phyloP scores from a whole-genome alignment of 92 coral and sea anemone genomes.

The Micromussa lordhowensis region DNA sequence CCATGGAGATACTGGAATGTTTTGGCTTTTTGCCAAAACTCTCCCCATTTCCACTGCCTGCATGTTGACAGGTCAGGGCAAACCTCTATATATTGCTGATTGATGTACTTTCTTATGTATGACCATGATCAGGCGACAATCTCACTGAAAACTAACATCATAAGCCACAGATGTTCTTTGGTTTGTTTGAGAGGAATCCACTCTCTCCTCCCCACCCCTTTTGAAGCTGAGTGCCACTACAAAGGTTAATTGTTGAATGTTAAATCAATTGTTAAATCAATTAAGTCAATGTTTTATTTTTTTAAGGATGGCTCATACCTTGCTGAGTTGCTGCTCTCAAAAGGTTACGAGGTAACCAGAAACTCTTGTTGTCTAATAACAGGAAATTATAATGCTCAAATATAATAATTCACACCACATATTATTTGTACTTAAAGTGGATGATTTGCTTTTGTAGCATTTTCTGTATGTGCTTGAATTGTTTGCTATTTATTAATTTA shows the following conservation, averaged over 20 bases:
- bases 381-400: no score
- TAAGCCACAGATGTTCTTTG: no score
- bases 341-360: slow-evolving; percentile 85
- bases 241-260: background rate
- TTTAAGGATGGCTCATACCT: slow-evolving; percentile 94
- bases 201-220: no score
- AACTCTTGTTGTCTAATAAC: background rate
- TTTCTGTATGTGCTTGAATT: background rate
- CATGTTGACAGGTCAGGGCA: background rate
- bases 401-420: background rate
- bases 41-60: background rate
- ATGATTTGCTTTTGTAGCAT: background rate
- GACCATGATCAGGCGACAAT: no score
- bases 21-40: background rate
- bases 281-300: background rate
- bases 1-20: background rate
- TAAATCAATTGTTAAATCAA: background rate
- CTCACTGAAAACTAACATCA: no score
- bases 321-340: slow-evolving; percentile 84
- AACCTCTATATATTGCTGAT: background rate
- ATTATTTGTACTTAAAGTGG: background rate
- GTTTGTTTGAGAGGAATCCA: no score
- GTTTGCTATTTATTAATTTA: background rate
- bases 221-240: no score
- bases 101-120: no score